phyloP scores from a whole-genome alignment of 2,888 invertebrate genomes.

The Synergus laeviventris region DNA sequence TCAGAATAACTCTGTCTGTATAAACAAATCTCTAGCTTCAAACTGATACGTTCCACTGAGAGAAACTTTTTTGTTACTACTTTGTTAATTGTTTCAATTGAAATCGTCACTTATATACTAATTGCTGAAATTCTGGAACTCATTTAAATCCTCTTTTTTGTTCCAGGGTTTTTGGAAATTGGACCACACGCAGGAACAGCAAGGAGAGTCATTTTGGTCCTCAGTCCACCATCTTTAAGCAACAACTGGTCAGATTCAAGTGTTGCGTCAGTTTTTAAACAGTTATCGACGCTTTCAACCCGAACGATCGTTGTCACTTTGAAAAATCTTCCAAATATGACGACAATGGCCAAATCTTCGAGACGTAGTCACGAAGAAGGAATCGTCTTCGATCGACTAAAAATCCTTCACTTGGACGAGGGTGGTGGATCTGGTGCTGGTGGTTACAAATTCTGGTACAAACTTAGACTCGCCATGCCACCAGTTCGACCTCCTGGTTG shows the following conservation, averaged over 20 bases:
- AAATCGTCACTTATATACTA: not conserved
- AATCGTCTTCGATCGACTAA: slow-evolving; percentile 61
- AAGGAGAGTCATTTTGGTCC: slow-evolving; percentile 76
- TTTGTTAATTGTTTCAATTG: not conserved
- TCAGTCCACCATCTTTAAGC: slow-evolving; percentile 76
- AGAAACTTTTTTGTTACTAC: not conserved
- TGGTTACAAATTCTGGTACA: slow-evolving; percentile 82
- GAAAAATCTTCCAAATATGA: slow-evolving; percentile 74
- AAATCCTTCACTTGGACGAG: slow-evolving; percentile 67
- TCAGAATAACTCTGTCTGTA: slow-evolving; percentile 51
- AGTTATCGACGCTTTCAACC: slow-evolving; percentile 73
- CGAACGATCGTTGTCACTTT: slow-evolving; percentile 73
- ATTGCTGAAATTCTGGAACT: not conserved
- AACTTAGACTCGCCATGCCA: slow-evolving; percentile 81
- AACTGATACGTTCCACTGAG: not conserved
- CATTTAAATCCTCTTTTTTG: slow-evolving; percentile 7
- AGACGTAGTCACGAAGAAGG: slow-evolving; percentile 75
- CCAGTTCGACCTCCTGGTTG: slow-evolving; percentile 70
- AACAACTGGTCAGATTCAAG: slow-evolving; percentile 76
- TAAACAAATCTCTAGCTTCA: slow-evolving; percentile 51
- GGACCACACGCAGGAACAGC: slow-evolving; percentile 78
- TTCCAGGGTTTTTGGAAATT: slow-evolving; percentile 80
- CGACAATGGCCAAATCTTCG: slow-evolving; percentile 76
- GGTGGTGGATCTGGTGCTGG: slow-evolving; percentile 68
- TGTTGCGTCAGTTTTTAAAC: slow-evolving; percentile 75